phyloP scores from a whole-genome alignment of 2,888 invertebrate species.

The Chelonus formosanus region DNA sequence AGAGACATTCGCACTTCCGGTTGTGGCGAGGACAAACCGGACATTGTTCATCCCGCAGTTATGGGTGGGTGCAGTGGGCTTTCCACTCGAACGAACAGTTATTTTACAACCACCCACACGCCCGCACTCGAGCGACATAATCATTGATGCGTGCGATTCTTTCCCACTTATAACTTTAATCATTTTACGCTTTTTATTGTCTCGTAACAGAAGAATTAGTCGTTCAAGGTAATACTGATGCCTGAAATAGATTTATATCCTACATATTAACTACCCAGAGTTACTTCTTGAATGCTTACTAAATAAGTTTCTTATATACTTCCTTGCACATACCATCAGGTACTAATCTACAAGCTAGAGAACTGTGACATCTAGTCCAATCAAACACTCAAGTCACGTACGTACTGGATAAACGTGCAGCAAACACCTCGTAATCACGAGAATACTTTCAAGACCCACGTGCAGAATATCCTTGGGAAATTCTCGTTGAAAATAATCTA shows the following conservation, averaged over 20 bases:
- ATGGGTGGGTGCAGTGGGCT: neutral
- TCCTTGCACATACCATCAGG: slow-evolving; percentile 5
- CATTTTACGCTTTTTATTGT: slow-evolving; percentile 20
- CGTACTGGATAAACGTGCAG: slow-evolving; percentile 40
- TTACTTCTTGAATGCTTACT: too few species aligned
- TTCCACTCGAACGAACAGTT: slow-evolving; percentile 2
- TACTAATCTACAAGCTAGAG: neutral
- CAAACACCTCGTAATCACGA: slow-evolving; percentile 26
- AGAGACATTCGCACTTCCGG: too few species aligned
- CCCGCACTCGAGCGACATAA: slow-evolving; percentile 9
- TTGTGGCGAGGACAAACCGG: neutral
- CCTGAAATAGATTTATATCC: too few species aligned
- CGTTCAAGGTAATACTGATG: slow-evolving; percentile 15
- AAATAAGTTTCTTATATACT: neutral
- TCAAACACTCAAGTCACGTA: slow-evolving; percentile 40
- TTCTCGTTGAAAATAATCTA: slow-evolving; percentile 6
- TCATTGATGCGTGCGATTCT: slow-evolving; percentile 24
- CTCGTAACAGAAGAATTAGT: neutral
- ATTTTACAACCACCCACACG: slow-evolving; percentile 7
- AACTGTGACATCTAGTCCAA: slow-evolving; percentile 27
- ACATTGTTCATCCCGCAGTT: neutral
- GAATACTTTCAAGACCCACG: neutral
- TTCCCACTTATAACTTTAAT: neutral
- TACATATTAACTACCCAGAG: too few species aligned
- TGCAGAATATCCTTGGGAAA: slow-evolving; percentile 1